Percentiles rank a stretch among this genome's conserved stretches.
These are phyloP conservation scores for Chrysolina haemoptera DNA, from an alignment of 2,888 invertebrate genomes.

Conservation along the genomic window DNA sequence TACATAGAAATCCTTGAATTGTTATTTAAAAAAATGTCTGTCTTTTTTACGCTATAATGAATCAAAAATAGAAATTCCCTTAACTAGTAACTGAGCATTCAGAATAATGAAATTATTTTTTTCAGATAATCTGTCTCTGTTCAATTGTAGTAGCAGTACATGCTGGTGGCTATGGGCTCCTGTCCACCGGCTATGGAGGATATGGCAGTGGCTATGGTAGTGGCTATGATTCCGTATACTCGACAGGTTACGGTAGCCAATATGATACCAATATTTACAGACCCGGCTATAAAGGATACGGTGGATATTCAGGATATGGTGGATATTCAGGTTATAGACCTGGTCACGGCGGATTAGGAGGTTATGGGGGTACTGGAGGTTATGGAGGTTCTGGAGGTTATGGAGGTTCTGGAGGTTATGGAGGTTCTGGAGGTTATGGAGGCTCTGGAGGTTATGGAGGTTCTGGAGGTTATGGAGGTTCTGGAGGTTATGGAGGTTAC, in stretches of 20 bases:
- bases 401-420: slow-evolving; percentile 14
- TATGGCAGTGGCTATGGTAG: slow-evolving; percentile 28
- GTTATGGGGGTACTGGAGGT: slow-evolving; percentile 31
- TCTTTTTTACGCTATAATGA: too few species aligned
- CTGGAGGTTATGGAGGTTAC: not conserved
- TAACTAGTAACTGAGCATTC: not conserved
- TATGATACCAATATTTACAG: not conserved
- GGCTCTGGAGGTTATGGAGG: slow-evolving; percentile 8
- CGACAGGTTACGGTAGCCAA: slow-evolving; percentile 5
- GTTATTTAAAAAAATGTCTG: too few species aligned
- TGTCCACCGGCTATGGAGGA: slow-evolving; percentile 39
- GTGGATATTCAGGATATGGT: slow-evolving; percentile 23
- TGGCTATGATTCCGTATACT: slow-evolving; percentile 1
- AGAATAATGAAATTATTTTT: not conserved
- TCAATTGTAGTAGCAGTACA: slow-evolving; percentile 31
- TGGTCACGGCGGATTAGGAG: not conserved
- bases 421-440: slow-evolving; percentile 38
- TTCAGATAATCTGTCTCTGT: slow-evolving; percentile 14
- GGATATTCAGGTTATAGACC: not conserved
- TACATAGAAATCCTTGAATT: too few species aligned
- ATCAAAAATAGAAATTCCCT: too few species aligned
- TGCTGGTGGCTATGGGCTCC: slow-evolving; percentile 48
- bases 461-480: slow-evolving; percentile 13
- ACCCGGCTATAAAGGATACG: slow-evolving; percentile 8
- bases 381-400: not conserved